Evolutionary conservation across 30 jellyfish, hydroid and myxozoan species (phyloP), one percentile per base, ranked within the genome.

Genomic region (Hydractinia symbiolongicarpus): DNA sequence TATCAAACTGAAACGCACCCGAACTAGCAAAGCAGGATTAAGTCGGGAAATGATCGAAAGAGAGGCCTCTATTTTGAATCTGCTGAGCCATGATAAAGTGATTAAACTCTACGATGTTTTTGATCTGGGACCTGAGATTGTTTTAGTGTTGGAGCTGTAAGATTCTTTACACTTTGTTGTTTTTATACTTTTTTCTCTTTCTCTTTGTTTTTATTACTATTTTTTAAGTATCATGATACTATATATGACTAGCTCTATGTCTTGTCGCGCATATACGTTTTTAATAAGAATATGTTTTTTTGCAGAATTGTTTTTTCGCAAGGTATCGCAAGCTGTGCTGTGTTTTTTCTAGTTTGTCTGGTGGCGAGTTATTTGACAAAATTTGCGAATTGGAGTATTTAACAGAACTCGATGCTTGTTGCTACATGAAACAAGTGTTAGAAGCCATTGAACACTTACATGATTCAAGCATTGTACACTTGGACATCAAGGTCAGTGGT

Each of bases 361-460:
- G 99, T 8, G 99, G 99, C 7, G 99, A 94, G 67, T 72, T 94
- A 60, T 94, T 94, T 66, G 97, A 94, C 56, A 94, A 94, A 82
- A 88, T 94, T 4, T 80, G 95, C 50, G 95, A 88, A 51, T 76
- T 83, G 50, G 99, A 94, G 49, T 88, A 77, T 73, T 66, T 94
- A 49, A 72, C 95, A 15, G 99, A 94, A 85, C 86, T 79, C 50
- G 99, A 94, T 55, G 96, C 97, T 9, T 82, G 95, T 56, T 70
- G 72, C 82, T 94, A 88, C 86, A 83, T 85, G 84, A 88, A 86
- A 71, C 99, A 94, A 78, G 87, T 88, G 5, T 82, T 94, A 13
- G 75, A 84, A 57, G 99, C 96, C 8, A 82, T 94, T 67, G 84
- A 86, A 4, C 93, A 94, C 70, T 56, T 94, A 75, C 99, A 94